Evolutionary conservation across 2,888 invertebrate genomes (phyloP).

Genomic region (Pseudococcus viburni): DNA sequence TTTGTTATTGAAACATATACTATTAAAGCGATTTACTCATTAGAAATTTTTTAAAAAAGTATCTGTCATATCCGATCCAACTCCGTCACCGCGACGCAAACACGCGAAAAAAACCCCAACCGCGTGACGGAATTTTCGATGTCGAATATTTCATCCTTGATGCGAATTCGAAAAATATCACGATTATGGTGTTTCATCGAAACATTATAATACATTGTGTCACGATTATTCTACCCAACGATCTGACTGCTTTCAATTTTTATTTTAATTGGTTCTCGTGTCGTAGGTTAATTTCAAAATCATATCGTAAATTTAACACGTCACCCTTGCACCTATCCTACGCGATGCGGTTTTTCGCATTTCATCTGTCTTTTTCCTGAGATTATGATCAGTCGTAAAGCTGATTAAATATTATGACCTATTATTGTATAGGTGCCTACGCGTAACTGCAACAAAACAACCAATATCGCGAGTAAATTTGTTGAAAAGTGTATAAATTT

Average conservation of each 20-base stretch:
- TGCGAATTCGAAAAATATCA: background rate
- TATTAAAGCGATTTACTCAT: too few species aligned
- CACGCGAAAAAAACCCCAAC: background rate
- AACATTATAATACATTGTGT: background rate
- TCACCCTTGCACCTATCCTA: background rate
- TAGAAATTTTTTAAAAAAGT: too few species aligned
- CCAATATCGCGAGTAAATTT: background rate
- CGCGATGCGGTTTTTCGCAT: background rate
- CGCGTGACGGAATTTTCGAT: background rate
- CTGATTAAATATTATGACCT: too few species aligned
- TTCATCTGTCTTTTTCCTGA: background rate
- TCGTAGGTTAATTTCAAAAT: conserved; percentile 17
- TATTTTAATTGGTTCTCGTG: background rate
- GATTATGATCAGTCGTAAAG: background rate
- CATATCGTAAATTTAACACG: conserved; percentile 8
- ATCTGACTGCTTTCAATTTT: background rate
- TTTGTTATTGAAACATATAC: too few species aligned
- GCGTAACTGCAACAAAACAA: background rate
- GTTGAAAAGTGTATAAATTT: background rate
- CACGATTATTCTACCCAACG: background rate
- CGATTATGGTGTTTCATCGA: background rate
- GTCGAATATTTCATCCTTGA: background rate
- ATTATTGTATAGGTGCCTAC: too few species aligned
- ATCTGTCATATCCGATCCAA: background rate
- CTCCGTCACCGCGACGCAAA: background rate